Base-by-base conservation (phyloP, 2,797 vertebrate genomes). In the Dromococcyx pavoninus region DNA sequence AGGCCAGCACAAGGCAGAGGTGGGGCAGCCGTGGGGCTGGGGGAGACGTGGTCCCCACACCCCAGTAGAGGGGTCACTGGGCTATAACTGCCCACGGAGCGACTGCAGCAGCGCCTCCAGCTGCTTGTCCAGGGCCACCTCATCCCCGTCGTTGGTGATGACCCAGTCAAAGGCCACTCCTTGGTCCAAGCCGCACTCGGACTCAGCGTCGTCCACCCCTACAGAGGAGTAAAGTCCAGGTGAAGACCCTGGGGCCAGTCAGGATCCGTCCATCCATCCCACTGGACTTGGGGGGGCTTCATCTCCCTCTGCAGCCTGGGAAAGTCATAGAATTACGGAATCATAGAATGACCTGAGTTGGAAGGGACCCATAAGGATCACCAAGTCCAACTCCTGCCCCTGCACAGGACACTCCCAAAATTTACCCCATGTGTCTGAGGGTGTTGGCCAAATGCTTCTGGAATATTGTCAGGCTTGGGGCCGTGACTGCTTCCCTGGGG, bases 171-270 rank as follows among this genome's bases (percentile, higher is more conserved):
- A 99, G 39, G 88, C 21, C 77, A 98, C 97, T 1, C 98, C 98
- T 5, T 97, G 81, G 95, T 99, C 99, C 97, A 99, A 96, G n/a
- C 98, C 99, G 0, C 99, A 99, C 91, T 99, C 99, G 0, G 99
- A 99, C 88, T 99, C 99, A 0, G 98, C 97, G 0, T 99, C 98
- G 0, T 99, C 99, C 41, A 99, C 98, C 33, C 99, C 99, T 99
- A 97, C 9, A 4, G 16, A 58, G 32, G 35, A 79, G 48, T 44
- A 35, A 6, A 62, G 51, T 11, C 13, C 5, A 5, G 44, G 50
- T 72, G 48, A 84, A 67, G 58, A 12, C 37, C 22, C 44, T 39
- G 3, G 0, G 15, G n/a, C 1, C 3, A 37, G 22, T 56, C 24
- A 51, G 72, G n/a, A 51, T 12, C 30, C 10, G 0, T 57, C 53